Evolutionary conservation across 2,797 vertebrate genomes (phyloP).

Genomic region (Tamandua tetradactyla): DNA sequence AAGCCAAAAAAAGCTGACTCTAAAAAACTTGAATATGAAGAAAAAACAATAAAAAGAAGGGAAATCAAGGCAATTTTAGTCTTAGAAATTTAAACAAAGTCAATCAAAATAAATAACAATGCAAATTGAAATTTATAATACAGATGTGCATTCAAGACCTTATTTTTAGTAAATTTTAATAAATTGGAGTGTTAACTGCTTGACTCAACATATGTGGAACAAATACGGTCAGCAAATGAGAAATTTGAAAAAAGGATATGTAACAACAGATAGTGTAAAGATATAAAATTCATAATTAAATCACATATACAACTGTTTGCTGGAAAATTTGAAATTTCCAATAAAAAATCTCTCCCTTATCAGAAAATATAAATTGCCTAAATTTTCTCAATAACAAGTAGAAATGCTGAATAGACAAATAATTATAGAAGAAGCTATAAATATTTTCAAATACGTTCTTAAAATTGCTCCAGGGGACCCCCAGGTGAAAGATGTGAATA

Average conservation of each 20-base stretch:
- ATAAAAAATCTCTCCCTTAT: not conserved
- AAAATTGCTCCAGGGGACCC: constrained; percentile 38
- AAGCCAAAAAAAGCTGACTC: not conserved
- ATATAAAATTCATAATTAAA: not conserved
- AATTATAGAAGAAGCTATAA: constrained; percentile 16
- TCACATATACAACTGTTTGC: not conserved
- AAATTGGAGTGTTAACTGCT: not conserved
- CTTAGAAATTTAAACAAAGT: constrained; percentile 34
- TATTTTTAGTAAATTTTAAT: not conserved
- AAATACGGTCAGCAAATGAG: not conserved
- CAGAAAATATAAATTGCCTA: not conserved
- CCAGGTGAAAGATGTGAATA: not conserved
- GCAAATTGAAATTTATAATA: constrained; percentile 13
- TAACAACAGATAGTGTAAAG: not conserved
- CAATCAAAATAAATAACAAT: constrained; percentile 34
- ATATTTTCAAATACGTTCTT: constrained; percentile 48
- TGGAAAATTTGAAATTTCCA: constrained; percentile 30
- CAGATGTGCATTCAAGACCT: not conserved
- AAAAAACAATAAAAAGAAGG: not conserved
- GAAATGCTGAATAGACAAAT: constrained; percentile 52
- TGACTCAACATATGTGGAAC: not conserved
- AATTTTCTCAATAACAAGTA: not conserved
- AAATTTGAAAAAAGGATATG: not conserved
- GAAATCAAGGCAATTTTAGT: not conserved
- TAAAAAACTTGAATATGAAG: not conserved